Evolutionary conservation across 2,797 vertebrate species (phyloP), one percentile per base, ranked within the genome.

Genomic region (Lycodopsis pacificus): DNA sequence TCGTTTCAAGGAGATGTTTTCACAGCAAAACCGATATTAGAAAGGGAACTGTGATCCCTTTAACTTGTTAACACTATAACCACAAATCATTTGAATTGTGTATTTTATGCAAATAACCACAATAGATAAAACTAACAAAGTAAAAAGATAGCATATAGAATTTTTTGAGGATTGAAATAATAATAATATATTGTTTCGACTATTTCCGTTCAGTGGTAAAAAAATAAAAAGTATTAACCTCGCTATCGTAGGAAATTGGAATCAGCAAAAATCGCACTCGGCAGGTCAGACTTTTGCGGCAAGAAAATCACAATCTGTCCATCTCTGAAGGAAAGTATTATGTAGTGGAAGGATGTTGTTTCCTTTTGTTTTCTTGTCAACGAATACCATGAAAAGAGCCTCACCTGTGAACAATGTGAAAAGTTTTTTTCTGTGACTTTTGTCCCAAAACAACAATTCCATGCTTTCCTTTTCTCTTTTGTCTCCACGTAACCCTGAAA

Each of bases 401-500:
- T 63, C 40, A 22, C 12, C 61, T 66, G 70, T 27, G 38, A 71
- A 59, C 17, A 8, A 14, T 46, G 0, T 22, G 22, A 20, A 49
- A 49, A 4, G 46, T 10, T 17, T 14, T 38, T 58, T 12, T 15
- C 2, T n/a, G 10, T 57, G 48, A 44, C 42, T 53, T 77, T 77
- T 42, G 51, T 32, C 30, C 30, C 30, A 12, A 17, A 20, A 6
- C 1, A 48, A 48, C 8, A 48, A 48, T 8, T 25, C 44, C 34
- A 69, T 69, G 81, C 67, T 58, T 70, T 65, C 62, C 80, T 34
- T 22, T 71, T 82, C 32, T 51, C 74, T 84, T 85, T 85, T 78
- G 51, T 84, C 22, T 69, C 73, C 56, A 57, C 67, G 65, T 66
- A 83, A 84, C 84, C 80, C 81, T 81, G 71, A 87, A 85, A 82